phyloP scores from a whole-genome alignment of 1,140 invertebrate species.

The Ganaspis sp. region DNA sequence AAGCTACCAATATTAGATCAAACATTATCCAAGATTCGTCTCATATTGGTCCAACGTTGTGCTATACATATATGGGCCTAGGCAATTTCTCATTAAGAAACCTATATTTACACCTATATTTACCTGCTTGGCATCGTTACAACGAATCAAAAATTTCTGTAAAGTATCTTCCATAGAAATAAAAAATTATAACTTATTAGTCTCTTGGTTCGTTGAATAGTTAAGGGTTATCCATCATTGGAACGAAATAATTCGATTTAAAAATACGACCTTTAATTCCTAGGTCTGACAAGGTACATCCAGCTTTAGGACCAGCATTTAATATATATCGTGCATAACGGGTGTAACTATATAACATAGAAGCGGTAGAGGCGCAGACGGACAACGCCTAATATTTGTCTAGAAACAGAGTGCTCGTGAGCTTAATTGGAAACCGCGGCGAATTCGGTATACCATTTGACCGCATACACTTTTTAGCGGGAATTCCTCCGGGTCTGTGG shows the following conservation, averaged over 20 bases:
- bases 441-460: constrained; percentile 23
- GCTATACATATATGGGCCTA: too few relatives aligned
- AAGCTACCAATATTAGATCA: too few relatives aligned
- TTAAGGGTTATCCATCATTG: neutral
- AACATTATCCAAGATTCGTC: too few relatives aligned
- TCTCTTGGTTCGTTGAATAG: too few relatives aligned
- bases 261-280: neutral
- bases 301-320: constrained; percentile 43
- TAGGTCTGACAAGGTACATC: constrained; percentile 33
- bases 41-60: too few relatives aligned
- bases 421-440: constrained; percentile 50
- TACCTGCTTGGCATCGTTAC: too few relatives aligned
- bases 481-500: constrained; percentile 37
- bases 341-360: neutral
- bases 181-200: too few relatives aligned
- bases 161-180: too few relatives aligned
- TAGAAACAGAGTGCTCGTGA: constrained; percentile 40
- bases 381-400: constrained; percentile 46
- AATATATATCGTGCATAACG: constrained; percentile 24
- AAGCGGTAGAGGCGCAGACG: neutral
- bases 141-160: too few relatives aligned
- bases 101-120: too few relatives aligned
- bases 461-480: constrained; percentile 39
- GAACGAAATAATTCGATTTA: neutral
- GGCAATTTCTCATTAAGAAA: too few relatives aligned